phyloP scores from a whole-genome alignment of 2,113 vertebrate genomes.

The Dicentrarchus labrax region DNA sequence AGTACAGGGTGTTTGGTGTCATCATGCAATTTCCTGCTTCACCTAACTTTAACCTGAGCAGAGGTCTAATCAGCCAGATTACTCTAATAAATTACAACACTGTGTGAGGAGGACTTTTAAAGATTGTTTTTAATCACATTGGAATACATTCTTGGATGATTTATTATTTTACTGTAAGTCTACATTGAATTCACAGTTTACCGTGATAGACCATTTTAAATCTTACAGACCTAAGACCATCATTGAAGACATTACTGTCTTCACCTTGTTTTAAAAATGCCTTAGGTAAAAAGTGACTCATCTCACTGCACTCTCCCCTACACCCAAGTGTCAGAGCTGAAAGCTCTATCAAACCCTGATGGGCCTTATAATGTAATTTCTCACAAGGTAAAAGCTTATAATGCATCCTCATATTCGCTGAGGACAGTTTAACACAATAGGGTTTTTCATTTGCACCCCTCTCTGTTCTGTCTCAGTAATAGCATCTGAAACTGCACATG shows the following conservation, averaged over 20 bases:
- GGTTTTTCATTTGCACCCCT: constrained; percentile 60
- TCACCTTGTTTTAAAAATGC: constrained; percentile 33
- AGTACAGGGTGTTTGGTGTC: not conserved
- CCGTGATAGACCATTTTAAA: constrained; percentile 14
- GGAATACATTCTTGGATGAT: not conserved
- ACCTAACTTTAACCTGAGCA: not conserved
- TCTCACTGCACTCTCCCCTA: not conserved
- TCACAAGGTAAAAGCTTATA: constrained; percentile 67
- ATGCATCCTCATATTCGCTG: constrained; percentile 59
- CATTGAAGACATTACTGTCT: constrained; percentile 16
- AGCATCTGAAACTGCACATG: constrained; percentile 37
- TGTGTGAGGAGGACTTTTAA: not conserved
- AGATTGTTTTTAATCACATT: not conserved
- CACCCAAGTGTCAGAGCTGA: constrained; percentile 27
- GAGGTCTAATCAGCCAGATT: not conserved
- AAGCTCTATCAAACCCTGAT: constrained; percentile 45
- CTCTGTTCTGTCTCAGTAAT: constrained; percentile 40
- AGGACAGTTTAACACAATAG: constrained; percentile 68
- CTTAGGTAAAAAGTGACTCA: constrained; percentile 1
- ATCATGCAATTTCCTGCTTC: not conserved
- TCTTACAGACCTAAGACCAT: not conserved
- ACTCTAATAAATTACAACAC: not conserved
- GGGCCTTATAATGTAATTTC: constrained; percentile 63
- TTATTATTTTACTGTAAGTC: not conserved
- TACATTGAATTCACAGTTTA: not conserved